These are phyloP conservation scores for Chondrilla cf. caribensis DNA, from an alignment of 37 sponge, comb jelly and placozoan genomes.

Conservation along the genomic window DNA sequence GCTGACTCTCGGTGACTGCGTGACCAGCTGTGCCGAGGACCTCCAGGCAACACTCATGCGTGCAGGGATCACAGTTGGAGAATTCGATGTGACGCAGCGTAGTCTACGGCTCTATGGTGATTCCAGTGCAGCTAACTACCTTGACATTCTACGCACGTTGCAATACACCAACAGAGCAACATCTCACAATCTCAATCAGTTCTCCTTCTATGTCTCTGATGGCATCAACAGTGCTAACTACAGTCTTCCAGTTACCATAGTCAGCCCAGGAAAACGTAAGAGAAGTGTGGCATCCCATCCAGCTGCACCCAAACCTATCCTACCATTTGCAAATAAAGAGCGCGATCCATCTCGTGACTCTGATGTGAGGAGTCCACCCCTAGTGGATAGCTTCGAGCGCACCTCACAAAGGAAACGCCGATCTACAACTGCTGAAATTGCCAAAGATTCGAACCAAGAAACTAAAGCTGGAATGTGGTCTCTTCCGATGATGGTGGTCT, in stretches of 20 bases:
- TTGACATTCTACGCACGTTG: conserved; percentile 37
- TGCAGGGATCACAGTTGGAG: conserved; percentile 10
- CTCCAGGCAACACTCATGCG: conserved; percentile 27
- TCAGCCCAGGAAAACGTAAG: not conserved
- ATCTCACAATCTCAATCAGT: conserved; percentile 18
- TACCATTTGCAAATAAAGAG: too few species aligned
- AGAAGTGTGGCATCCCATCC: not conserved
- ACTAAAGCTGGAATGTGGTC: too few species aligned
- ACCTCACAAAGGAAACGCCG: too few species aligned
- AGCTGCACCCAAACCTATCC: too few species aligned
- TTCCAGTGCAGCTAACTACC: conserved; percentile 35
- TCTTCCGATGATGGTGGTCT: too few species aligned
- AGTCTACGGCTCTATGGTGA: conserved; percentile 26
- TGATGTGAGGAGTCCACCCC: too few species aligned
- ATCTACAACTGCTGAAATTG: too few species aligned
- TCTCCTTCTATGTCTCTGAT: conserved; percentile 41
- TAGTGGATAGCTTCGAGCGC: too few species aligned
- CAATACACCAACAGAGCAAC: conserved; percentile 54
- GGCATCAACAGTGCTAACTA: conserved; percentile 17
- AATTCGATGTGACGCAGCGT: conserved; percentile 43
- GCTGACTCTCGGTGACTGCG: conserved; percentile 42
- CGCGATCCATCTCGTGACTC: too few species aligned
- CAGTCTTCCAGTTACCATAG: conserved; percentile 22
- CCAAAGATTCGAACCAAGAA: too few species aligned
- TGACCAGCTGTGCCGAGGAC: conserved; percentile 46